These are phyloP conservation scores for Pteromalus puparum DNA, from an alignment of 1,140 invertebrate genomes.

Conservation along the genomic window DNA sequence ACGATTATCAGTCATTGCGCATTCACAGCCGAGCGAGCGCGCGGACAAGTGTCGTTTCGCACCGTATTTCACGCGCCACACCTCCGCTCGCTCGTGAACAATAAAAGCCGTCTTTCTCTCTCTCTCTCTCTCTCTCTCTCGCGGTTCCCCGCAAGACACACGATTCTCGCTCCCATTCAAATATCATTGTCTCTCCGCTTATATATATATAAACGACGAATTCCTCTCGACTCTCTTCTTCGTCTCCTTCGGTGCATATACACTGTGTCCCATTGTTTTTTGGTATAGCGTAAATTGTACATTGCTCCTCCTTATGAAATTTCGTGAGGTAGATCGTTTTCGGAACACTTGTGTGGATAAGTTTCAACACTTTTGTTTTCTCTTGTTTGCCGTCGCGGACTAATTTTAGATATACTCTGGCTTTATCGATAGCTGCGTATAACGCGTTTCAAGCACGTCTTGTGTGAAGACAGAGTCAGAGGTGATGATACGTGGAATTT, in stretches of 20 bases:
- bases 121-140: background rate
- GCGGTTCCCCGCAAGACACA: background rate
- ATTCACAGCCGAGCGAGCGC: slow-evolving; percentile 1
- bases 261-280: slow-evolving; percentile 2
- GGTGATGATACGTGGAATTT: background rate
- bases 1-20: slow-evolving; percentile 19
- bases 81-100: slow-evolving; percentile 28
- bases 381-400: background rate
- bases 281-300: background rate
- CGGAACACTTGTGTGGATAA: background rate
- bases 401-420: background rate
- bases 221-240: background rate
- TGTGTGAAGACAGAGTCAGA: background rate
- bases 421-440: background rate
- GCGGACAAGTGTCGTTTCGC: slow-evolving; percentile 35
- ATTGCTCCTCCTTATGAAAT: background rate
- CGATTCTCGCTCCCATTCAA: slow-evolving; percentile 24
- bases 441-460: too few species aligned
- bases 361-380: background rate
- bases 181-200: slow-evolving; percentile 17
- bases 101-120: slow-evolving; percentile 11
- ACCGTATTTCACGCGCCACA: slow-evolving; percentile 33
- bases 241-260: background rate
- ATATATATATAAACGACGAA: background rate
- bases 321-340: background rate